These are phyloP conservation scores for Suricata suricatta DNA, from an alignment of 2,113 vertebrate species.

Conservation along the genomic window DNA sequence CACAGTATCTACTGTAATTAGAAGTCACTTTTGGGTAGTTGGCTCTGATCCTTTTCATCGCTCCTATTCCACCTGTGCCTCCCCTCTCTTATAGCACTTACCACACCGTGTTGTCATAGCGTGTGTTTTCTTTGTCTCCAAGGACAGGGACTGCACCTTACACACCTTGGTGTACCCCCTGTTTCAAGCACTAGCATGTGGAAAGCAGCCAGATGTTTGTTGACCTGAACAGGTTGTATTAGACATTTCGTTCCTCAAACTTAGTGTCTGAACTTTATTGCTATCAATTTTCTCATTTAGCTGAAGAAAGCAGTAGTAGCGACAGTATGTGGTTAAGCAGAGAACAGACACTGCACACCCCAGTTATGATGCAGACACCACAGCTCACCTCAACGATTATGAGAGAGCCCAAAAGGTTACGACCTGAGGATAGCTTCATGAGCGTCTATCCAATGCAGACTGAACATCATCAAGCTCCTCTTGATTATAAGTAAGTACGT, in stretches of 20 bases:
- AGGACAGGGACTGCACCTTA: neutral
- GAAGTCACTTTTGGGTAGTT: neutral
- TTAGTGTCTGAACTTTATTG: neutral
- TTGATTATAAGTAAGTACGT: slow-evolving; percentile 97
- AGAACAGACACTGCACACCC: slow-evolving; percentile 95
- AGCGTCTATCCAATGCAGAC: slow-evolving; percentile 95
- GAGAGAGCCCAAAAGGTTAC: slow-evolving; percentile 95
- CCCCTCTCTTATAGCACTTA: neutral
- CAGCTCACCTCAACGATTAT: slow-evolving; percentile 97
- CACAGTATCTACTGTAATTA: neutral
- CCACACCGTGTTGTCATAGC: neutral
- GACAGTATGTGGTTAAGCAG: slow-evolving; percentile 94
- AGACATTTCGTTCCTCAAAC: neutral
- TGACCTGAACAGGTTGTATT: slow-evolving; percentile 12
- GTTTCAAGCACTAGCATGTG: neutral
- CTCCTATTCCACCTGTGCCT: neutral
- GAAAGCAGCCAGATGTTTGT: slow-evolving; percentile 34
- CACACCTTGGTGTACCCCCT: neutral
- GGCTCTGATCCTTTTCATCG: neutral
- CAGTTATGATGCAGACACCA: slow-evolving; percentile 97
- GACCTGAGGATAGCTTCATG: slow-evolving; percentile 95
- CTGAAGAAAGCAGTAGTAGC: slow-evolving; percentile 97
- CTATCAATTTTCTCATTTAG: slow-evolving; percentile 69
- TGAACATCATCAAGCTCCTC: slow-evolving; percentile 94
- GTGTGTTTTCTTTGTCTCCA: slow-evolving; percentile 4